These are phyloP conservation scores for Amblyopsis rosae DNA, from an alignment of 2,113 vertebrate genomes.

Conservation along the genomic window DNA sequence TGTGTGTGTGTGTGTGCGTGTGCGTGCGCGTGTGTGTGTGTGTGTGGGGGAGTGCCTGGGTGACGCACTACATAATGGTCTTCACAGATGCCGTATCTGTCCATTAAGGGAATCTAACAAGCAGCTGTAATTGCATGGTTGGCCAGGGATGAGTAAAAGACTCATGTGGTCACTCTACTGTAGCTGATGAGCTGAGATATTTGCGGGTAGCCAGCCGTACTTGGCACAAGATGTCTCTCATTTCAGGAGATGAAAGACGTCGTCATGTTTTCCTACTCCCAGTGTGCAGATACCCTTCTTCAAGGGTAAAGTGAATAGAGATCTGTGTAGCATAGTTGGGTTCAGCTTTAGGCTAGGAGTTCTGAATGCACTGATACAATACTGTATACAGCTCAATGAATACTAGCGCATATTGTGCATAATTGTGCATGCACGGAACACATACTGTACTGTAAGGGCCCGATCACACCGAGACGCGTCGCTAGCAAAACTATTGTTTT, in stretches of 20 bases:
- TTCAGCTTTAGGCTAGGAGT: conserved; percentile 28
- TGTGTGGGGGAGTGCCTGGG: conserved; percentile 39
- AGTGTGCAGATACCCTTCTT: conserved; percentile 41
- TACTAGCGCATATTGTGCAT: not conserved
- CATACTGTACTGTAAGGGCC: too few species aligned
- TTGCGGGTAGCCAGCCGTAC: conserved; percentile 56
- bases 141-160: conserved; percentile 50
- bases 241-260: conserved; percentile 59
- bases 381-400: conserved; percentile 29
- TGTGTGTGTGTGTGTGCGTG: too few species aligned
- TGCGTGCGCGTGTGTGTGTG: too few species aligned
- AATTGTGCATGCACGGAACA: too few species aligned
- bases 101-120: conserved; percentile 69
- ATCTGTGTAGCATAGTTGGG: conserved; percentile 41
- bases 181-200: conserved; percentile 68
- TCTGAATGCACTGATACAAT: conserved; percentile 12
- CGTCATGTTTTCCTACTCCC: conserved; percentile 61
- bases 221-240: conserved; percentile 56
- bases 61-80: conserved; percentile 64
- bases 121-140: conserved; percentile 63
- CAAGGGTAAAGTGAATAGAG: conserved; percentile 32
- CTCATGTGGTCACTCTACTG: conserved; percentile 42
- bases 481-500: too few species aligned
- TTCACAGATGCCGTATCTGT: conserved; percentile 72
- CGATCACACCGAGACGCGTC: too few species aligned